Evolutionary conservation across 2,888 invertebrate genomes (phyloP).

Genomic region (Ectemnius lituratus): DNA sequence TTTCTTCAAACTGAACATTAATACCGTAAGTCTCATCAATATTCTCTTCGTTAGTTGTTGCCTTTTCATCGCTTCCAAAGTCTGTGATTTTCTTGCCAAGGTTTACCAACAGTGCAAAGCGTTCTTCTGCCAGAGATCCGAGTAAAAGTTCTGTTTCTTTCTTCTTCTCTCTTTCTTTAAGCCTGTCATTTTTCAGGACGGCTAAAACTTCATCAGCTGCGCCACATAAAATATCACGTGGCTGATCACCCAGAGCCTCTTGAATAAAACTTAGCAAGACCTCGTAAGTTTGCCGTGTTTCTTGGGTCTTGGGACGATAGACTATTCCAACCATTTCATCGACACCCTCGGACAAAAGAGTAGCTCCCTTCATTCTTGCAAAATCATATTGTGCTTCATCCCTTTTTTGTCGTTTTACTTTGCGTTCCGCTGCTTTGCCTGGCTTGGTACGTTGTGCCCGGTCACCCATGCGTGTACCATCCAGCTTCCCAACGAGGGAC

Average conservation of each 20-base stretch:
- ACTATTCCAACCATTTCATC: conserved; percentile 97
- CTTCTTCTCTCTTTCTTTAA: conserved; percentile 96
- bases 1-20: conserved; percentile 99
- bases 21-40: conserved; percentile 99
- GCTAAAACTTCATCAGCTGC: conserved; percentile 99
- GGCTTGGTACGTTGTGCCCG: conserved; percentile 95
- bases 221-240: conserved; percentile 97
- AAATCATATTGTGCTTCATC: conserved; percentile 96
- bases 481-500: conserved; percentile 94
- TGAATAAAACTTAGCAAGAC: conserved; percentile 97
- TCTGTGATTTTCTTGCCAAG: conserved; percentile 99
- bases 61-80: conserved; percentile 85
- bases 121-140: conserved; percentile 90
- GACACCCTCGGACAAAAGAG: conserved; percentile 90
- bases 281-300: conserved; percentile 98
- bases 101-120: conserved; percentile 96
- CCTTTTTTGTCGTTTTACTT: conserved; percentile 92
- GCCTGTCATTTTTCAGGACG: conserved; percentile 95
- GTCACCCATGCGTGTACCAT: conserved; percentile 97
- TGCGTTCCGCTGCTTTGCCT: conserved; percentile 94
- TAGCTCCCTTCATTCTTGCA: conserved; percentile 92
- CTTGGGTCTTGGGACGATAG: conserved; percentile 97
- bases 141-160: conserved; percentile 93
- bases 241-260: conserved; percentile 97
- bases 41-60: conserved; percentile 84